Base-by-base conservation (phyloP, 1,140 invertebrate species). In the Danaus plexippus region DNA sequence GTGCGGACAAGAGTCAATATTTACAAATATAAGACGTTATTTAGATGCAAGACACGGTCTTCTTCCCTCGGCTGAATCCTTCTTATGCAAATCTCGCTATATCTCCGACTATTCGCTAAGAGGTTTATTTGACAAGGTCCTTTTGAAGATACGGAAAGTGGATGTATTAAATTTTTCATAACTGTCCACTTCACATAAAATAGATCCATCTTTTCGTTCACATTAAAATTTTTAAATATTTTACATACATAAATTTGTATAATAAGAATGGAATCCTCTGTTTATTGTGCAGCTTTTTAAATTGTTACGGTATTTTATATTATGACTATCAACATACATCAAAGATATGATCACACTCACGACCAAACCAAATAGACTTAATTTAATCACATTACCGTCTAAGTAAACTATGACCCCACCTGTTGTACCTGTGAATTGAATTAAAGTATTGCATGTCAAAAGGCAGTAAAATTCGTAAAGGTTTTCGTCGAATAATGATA, bases 11-110 rank as follows among this genome's bases (percentile, higher is more conserved):
- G 71, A 75, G 82, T 82, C 75, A 85, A 85, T 85, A 82, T 85
- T 85, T 80, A 78, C 73, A 78, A 79, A 80, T 77, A 81, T 84
- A 85, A 85, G 77, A 81, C 73, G 79, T 75, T 78, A 83, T 86
- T 86, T 79, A 83, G 75, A 86, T 85, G 81, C 83, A 68, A 73
- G 77, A 80, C 79, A 84, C 80, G 80, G 75, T 75, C 70, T 69
- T 69, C 67, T 67, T 68, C 59, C 73, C 69, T 43, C 64, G 67
- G 68, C 64, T 69, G 64, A 69, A 69, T 66, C 63, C 63, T 54
- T 73, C 72, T 83, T 80, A 82, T 85, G 80, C 80, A 83, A 83
- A 85, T 85, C 67, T 64, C 52, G 57, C 71, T 68, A 77, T 80
- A 83, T 77, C 74, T 73, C 64, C 60, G 61, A 76, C 70, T 73